Base-by-base conservation (phyloP, 2,888 invertebrate species). In the Polydrusus pterygomalis region DNA sequence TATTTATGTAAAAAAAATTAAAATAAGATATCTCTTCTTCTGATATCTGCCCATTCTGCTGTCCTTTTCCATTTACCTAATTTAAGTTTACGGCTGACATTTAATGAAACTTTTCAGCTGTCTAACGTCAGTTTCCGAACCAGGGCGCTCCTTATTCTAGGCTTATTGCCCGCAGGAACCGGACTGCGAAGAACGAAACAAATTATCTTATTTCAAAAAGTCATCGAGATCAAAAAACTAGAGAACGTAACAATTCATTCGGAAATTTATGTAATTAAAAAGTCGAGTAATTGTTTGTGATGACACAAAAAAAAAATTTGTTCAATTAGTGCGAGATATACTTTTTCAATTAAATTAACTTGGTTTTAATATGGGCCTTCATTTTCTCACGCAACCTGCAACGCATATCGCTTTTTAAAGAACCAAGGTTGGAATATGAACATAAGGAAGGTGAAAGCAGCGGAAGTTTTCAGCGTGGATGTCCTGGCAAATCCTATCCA, bases 101-200 rank as follows among this genome's bases (percentile, higher is more conserved):
- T 79, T 82, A 83, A 85, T 84, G 81, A 83, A 83, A 82, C 83
- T 84, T 82, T 80, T 84, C 84, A 80, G 79, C 81, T 84, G 84
- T 81, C 80, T 84, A 83, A 84, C 82, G 82, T 81, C 78, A 80
- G 82, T 80, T 83, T 81, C 82, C 83, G 80, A 67, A 78, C 54
- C 58, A 68, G 74, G 75, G 79, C 79, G 80, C 80, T 80, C 77
- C 77, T 78, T 77, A 80, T 76, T 71, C 70, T 47, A 71, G 54
- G n/a, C 64, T 60, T 70, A 70, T 75, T 70, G 64, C 70, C 49
- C 64, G 62, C 47, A 30, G 75, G 65, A 65, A 15, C 34, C 65
- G 49, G 18, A 67, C 67, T 51, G 25, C 49, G 38, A 67, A 47
- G 51, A 67, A 67, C 51, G 67, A 67, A 67, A 67, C 67, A 51